Evolutionary conservation across 2,888 invertebrate genomes (phyloP).

Genomic region (Tillus elongatus): DNA sequence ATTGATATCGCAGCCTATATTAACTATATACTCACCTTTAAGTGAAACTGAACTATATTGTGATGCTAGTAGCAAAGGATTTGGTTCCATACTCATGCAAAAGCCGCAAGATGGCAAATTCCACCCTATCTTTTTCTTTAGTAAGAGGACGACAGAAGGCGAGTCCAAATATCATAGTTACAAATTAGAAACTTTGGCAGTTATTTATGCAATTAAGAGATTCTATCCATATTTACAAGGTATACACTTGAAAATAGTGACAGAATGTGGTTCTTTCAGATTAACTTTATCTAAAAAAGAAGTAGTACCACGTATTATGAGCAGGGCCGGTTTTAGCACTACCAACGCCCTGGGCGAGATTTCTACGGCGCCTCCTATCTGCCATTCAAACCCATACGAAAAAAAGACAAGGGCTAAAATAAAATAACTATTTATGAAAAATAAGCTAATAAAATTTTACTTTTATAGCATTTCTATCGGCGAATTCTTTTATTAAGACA

Average conservation of each 20-base stretch:
- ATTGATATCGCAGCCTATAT: conserved; percentile 20
- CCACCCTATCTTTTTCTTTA: conserved; percentile 30
- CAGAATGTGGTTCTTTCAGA: conserved; percentile 24
- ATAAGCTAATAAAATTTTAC: too few species aligned
- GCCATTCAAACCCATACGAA: too few species aligned
- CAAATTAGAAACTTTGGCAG: conserved; percentile 26
- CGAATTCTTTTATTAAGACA: too few species aligned
- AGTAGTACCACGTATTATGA: conserved; percentile 25
- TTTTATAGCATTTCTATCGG: too few species aligned
- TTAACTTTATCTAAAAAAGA: conserved; percentile 25
- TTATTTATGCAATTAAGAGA: conserved; percentile 24
- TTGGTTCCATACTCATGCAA: conserved; percentile 29
- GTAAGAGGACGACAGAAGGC: conserved; percentile 24
- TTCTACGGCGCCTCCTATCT: too few species aligned
- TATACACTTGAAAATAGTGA: conserved; percentile 25
- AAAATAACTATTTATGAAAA: too few species aligned
- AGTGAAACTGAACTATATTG: conserved; percentile 30
- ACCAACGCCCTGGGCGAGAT: too few species aligned
- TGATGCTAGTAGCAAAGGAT: conserved; percentile 27
- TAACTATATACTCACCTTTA: conserved; percentile 25
- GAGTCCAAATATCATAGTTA: conserved; percentile 30
- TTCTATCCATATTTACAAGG: conserved; percentile 26
- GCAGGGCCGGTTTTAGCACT: too few species aligned
- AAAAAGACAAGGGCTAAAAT: too few species aligned
- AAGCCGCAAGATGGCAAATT: conserved; percentile 21